These are phyloP conservation scores for Callithrix jacchus DNA, from an alignment of 2,113 vertebrate species.

Conservation along the genomic window DNA sequence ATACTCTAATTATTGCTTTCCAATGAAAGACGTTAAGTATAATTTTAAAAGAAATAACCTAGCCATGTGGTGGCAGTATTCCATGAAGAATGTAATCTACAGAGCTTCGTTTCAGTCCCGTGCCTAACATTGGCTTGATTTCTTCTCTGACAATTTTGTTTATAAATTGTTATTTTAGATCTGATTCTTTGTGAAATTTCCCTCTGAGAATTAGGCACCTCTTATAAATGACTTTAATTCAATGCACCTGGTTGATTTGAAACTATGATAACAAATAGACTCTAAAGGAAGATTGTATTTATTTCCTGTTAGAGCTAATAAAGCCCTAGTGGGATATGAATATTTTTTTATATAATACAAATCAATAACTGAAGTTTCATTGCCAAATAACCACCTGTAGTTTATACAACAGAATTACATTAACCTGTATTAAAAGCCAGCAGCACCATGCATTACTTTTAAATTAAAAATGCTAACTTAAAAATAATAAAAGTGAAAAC, in stretches of 20 bases:
- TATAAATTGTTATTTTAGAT: background rate
- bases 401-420: conserved; percentile 35
- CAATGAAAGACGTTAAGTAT: background rate
- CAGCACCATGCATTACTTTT: background rate
- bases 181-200: conserved; percentile 46
- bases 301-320: conserved; percentile 23
- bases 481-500: conserved; percentile 38
- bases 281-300: background rate
- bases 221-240: conserved; percentile 38
- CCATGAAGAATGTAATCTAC: background rate
- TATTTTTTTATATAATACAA: conserved; percentile 39
- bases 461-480: conserved; percentile 44
- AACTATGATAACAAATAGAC: conserved; percentile 37
- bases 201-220: conserved; percentile 31
- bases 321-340: conserved; percentile 23
- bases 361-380: conserved; percentile 25
- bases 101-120: background rate
- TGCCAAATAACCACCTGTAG: conserved; percentile 20
- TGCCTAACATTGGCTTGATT: background rate
- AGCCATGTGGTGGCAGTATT: conserved; percentile 66
- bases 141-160: conserved; percentile 32
- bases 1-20: background rate
- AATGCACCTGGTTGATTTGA: background rate
- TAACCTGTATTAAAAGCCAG: background rate
- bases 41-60: background rate